Conservation (phyloP, 2,888 invertebrate genomes). For the Drosophila rellima region DNA sequence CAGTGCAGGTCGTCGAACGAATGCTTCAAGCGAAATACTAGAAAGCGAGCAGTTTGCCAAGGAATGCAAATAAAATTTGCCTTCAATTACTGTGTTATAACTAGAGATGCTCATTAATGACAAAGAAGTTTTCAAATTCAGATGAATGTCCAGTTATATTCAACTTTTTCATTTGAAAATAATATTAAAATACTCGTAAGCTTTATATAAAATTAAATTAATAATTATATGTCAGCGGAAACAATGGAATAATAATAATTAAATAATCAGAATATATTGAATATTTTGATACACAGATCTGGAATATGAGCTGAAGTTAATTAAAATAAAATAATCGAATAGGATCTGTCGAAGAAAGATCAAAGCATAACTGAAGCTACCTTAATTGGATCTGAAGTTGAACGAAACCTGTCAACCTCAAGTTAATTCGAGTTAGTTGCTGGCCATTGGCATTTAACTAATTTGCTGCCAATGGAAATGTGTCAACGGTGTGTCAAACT, state of each 20-base stretch:
- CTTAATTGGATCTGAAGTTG: slow-evolving; percentile 19
- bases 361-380: neutral
- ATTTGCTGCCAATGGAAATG: slow-evolving; percentile 67
- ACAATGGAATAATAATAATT: neutral
- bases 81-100: no score
- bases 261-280: no score
- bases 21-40: neutral
- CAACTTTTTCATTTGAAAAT: no score
- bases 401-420: slow-evolving; percentile 10
- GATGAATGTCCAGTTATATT: no score
- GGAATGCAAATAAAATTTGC: slow-evolving; percentile 1
- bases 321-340: no score
- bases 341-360: neutral
- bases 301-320: no score
- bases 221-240: neutral
- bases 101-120: neutral
- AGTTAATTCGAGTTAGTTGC: neutral
- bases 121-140: neutral
- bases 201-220: neutral
- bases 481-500: slow-evolving; percentile 60
- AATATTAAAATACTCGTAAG: no score
- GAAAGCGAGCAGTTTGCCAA: neutral
- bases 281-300: no score
- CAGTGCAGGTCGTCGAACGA: slow-evolving; percentile 20
- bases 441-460: slow-evolving; percentile 58